A percentile compares a stretch with the other conserved stretches of the same genome.
phyloP scores from a whole-genome alignment of 2,113 vertebrate species.

The Apteryx owenii region DNA sequence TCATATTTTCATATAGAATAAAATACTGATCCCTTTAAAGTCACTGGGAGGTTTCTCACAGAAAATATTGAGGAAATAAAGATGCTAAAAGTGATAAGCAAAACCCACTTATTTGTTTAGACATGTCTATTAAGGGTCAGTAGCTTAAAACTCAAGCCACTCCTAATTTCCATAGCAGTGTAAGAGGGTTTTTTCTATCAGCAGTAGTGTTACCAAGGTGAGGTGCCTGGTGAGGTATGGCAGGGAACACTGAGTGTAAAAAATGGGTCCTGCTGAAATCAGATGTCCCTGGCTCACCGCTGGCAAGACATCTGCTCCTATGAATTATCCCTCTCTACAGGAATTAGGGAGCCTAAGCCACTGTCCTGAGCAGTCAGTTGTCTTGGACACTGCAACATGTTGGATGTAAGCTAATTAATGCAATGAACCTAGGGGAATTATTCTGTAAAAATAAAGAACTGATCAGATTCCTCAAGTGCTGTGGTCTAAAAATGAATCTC shows the following conservation, averaged over 20 bases:
- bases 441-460: not conserved
- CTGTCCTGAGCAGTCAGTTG: not conserved
- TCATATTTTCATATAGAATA: not conserved
- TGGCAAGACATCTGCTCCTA: not conserved
- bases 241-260: not conserved
- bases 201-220: not conserved
- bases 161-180: not conserved
- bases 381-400: not conserved
- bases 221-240: not conserved
- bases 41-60: not conserved
- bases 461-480: constrained; percentile 9
- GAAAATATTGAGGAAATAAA: not conserved
- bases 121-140: not conserved
- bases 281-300: not conserved
- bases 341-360: not conserved
- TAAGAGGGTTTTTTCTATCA: not conserved
- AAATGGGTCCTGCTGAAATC: not conserved
- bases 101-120: not conserved
- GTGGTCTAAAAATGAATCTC: constrained; percentile 5
- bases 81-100: not conserved
- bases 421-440: constrained; percentile 1
- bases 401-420: not conserved
- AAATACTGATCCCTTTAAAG: not conserved
- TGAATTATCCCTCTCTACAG: not conserved
- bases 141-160: not conserved